phyloP scores from a whole-genome alignment of 2,113 vertebrate species.

The Prunella fulvescens region DNA sequence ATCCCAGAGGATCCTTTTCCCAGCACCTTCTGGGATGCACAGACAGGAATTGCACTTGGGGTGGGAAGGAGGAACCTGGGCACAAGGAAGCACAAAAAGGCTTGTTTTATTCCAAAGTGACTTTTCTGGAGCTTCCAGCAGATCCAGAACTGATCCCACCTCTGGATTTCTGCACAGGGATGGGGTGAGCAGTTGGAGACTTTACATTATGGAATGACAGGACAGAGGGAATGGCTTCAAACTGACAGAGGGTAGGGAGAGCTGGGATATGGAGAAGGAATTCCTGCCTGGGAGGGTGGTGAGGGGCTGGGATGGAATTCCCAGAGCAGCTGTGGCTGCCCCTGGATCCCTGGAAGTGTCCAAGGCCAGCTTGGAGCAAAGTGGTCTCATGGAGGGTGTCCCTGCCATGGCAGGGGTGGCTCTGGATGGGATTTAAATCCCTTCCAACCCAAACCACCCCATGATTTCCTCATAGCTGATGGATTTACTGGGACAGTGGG shows the following conservation, averaged over 20 bases:
- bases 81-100: neutral
- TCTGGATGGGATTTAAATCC: neutral
- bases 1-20: neutral
- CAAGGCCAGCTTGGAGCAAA: neutral
- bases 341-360: neutral
- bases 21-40: rapidly evolving
- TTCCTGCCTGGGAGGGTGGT: neutral
- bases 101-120: neutral
- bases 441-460: neutral
- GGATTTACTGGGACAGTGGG: neutral
- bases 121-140: neutral
- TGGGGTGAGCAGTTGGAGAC: neutral
- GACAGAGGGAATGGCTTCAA: neutral
- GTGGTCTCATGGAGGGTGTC: neutral
- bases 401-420: neutral
- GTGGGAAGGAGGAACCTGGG: neutral
- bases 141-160: neutral
- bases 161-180: neutral
- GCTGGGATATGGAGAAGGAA: neutral
- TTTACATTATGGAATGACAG: neutral
- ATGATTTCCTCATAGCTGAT: neutral
- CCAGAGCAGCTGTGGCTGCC: neutral
- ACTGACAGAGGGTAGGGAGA: neutral
- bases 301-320: neutral
- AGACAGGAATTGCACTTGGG: neutral